phyloP scores from a whole-genome alignment of 2,113 vertebrate species.

The Amia ocellicauda region DNA sequence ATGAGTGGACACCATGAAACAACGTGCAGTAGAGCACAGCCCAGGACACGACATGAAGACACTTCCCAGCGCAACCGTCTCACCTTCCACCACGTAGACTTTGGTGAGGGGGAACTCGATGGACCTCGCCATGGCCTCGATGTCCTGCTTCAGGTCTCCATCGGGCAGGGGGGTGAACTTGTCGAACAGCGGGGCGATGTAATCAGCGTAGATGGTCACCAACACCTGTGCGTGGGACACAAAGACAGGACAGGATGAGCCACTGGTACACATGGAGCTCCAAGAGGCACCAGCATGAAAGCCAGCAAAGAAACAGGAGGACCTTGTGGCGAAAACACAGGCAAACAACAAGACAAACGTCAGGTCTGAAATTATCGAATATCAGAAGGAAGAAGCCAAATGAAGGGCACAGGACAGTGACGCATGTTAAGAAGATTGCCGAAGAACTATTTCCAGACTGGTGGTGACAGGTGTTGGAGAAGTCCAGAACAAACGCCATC shows the following conservation, averaged over 20 bases:
- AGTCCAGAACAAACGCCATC: too few relatives aligned
- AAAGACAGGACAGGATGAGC: conserved; percentile 2
- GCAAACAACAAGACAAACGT: not conserved
- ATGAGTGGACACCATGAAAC: too few relatives aligned
- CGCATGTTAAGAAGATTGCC: not conserved
- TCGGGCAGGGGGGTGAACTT: conserved; percentile 94
- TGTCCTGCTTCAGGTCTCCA: conserved; percentile 87
- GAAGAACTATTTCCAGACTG: too few relatives aligned
- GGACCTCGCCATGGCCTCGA: conserved; percentile 87
- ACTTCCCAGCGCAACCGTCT: conserved; percentile 21
- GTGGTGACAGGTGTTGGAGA: too few relatives aligned
- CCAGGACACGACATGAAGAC: not conserved
- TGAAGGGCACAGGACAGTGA: not conserved
- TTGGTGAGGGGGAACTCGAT: conserved; percentile 95
- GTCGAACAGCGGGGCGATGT: conserved; percentile 96
- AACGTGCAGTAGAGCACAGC: not conserved
- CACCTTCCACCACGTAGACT: conserved; percentile 97
- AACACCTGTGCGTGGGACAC: conserved; percentile 78
- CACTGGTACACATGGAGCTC: too few relatives aligned
- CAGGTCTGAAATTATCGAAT: not conserved
- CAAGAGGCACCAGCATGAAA: not conserved
- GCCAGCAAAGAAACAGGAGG: not conserved
- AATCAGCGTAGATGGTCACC: conserved; percentile 98
- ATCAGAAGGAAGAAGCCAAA: not conserved
- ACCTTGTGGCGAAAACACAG: not conserved